Evolutionary conservation across 2,888 invertebrate species (phyloP).

Genomic region (Amblyteles armatorius): DNA sequence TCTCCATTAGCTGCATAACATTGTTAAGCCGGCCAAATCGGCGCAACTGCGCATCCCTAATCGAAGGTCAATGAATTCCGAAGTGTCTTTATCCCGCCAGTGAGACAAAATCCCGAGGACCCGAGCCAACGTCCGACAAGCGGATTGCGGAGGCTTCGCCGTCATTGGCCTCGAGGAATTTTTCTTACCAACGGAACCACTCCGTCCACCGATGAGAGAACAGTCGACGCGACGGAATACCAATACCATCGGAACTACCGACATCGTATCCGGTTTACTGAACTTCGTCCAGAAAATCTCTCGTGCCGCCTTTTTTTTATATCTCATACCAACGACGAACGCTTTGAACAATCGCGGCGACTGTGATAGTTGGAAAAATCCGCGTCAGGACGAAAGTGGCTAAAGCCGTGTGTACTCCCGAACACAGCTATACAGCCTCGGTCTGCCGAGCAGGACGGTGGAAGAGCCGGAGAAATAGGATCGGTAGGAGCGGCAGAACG

Average conservation of each 20-base stretch:
- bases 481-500: slow-evolving; percentile 23
- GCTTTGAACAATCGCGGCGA: slow-evolving; percentile 46
- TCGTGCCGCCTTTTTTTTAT: slow-evolving; percentile 15
- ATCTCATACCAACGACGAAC: slow-evolving; percentile 13
- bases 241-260: not conserved
- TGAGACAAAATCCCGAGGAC: not conserved
- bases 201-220: not conserved
- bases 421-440: slow-evolving; percentile 46
- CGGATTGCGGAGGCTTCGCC: not conserved
- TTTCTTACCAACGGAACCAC: not conserved
- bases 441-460: slow-evolving; percentile 16
- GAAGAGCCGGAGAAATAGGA: slow-evolving; percentile 11
- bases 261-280: not conserved
- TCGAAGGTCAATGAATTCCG: not conserved
- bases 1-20: no score
- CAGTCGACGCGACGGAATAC: slow-evolving; percentile 1
- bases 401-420: slow-evolving; percentile 30
- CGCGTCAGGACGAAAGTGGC: slow-evolving; percentile 59
- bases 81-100: not conserved
- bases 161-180: slow-evolving; percentile 10
- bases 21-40: no score
- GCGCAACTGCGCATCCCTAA: no score
- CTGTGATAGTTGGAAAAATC: slow-evolving; percentile 51
- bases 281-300: slow-evolving; percentile 36
- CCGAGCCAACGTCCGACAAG: not conserved